Conservation (phyloP, 2,797 vertebrate species). For the Spea hammondii region DNA sequence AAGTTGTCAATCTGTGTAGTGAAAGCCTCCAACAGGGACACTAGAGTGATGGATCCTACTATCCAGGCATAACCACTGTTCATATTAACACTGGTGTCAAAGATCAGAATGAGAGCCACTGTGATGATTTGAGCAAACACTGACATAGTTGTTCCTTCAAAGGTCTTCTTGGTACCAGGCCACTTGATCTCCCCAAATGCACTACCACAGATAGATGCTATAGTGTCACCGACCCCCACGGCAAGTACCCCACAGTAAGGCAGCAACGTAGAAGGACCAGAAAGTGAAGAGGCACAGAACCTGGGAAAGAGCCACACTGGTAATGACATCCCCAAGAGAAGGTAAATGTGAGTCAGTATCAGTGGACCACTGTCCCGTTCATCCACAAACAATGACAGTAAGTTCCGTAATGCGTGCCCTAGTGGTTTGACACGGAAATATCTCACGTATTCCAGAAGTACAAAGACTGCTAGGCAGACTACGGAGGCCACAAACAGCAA, state of each 20-base stretch:
- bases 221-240: constrained; percentile 89
- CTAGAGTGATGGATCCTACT: constrained; percentile 83
- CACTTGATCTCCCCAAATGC: constrained; percentile 90
- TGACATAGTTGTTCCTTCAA: constrained; percentile 91
- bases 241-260: constrained; percentile 91
- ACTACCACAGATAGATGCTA: constrained; percentile 90
- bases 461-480: constrained; percentile 80
- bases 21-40: constrained; percentile 92
- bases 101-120: constrained; percentile 90
- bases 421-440: constrained; percentile 90
- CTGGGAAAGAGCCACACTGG: constrained; percentile 91
- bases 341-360: constrained; percentile 92
- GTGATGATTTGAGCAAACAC: constrained; percentile 95
- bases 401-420: constrained; percentile 80
- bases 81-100: constrained; percentile 84
- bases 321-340: constrained; percentile 91
- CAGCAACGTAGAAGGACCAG: constrained; percentile 80
- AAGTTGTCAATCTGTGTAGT: constrained; percentile 96
- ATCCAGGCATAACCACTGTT: constrained; percentile 93
- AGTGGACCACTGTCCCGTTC: constrained; percentile 93
- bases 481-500: constrained; percentile 86
- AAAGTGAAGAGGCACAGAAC: constrained; percentile 80
- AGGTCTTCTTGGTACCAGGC: constrained; percentile 95
- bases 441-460: constrained; percentile 87
- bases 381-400: constrained; percentile 90